Conservation (phyloP, 2,888 invertebrate genomes). For the Thereva unica region DNA sequence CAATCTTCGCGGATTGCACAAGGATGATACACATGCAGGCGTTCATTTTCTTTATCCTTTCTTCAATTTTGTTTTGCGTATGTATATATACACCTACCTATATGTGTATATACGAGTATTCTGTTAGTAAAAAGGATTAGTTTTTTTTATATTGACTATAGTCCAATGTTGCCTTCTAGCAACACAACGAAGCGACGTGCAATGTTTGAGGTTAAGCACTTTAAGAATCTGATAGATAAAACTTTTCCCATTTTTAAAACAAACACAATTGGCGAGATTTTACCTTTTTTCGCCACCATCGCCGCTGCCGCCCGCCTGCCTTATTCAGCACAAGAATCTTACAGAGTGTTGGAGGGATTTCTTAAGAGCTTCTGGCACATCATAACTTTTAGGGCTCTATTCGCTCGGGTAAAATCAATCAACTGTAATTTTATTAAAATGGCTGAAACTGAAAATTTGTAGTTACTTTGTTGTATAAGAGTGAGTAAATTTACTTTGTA, state of each 20-base stretch:
- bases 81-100: too few relatives aligned
- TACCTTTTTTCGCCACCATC: background rate
- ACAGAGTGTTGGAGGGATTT: background rate
- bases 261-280: slow-evolving; percentile 9
- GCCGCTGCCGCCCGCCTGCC: background rate
- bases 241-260: slow-evolving; percentile 18
- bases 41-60: slow-evolving; percentile 1
- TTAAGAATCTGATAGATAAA: slow-evolving; percentile 2
- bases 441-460: background rate
- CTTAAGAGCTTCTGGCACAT: background rate
- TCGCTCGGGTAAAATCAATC: slow-evolving; percentile 13
- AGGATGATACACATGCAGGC: background rate
- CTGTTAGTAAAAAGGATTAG: slow-evolving; percentile 9
- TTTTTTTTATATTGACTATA: slow-evolving; percentile 15
- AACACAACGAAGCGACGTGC: background rate
- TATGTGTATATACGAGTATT: too few relatives aligned
- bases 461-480: slow-evolving; percentile 7
- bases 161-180: background rate
- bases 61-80: background rate
- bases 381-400: slow-evolving; percentile 4
- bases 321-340: background rate
- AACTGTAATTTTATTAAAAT: slow-evolving; percentile 16
- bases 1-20: slow-evolving; percentile 7
- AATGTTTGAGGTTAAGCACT: slow-evolving; percentile 8
- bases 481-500: slow-evolving; percentile 2